phyloP scores from a whole-genome alignment of 2,888 invertebrate species.

The Campaea margaritaria region DNA sequence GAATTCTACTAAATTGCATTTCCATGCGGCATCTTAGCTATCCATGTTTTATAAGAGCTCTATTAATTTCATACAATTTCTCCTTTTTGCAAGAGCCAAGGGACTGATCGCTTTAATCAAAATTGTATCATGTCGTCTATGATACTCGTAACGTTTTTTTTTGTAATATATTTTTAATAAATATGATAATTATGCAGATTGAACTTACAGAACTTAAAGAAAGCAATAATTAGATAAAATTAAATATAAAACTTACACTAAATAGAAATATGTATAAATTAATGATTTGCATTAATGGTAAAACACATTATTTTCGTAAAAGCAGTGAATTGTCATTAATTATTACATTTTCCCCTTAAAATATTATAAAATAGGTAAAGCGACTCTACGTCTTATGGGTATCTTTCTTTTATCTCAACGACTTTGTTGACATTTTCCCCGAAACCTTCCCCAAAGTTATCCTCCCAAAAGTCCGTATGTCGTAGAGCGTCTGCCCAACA shows the following conservation, averaged over 20 bases:
- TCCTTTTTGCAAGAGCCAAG: constrained; percentile 29
- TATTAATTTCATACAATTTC: constrained; percentile 58
- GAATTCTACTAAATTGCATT: background rate
- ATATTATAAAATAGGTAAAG: no score
- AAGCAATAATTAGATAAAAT: no score
- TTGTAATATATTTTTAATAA: no score
- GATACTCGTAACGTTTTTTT: background rate
- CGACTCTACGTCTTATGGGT: no score
- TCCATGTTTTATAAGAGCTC: constrained; percentile 49
- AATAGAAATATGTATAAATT: no score
- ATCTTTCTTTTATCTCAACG: no score
- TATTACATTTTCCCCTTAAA: background rate
- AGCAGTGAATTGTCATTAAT: constrained; percentile 7
- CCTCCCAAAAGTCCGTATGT: background rate
- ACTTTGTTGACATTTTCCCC: no score
- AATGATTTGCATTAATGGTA: no score
- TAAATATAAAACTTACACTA: no score
- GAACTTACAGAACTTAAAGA: no score
- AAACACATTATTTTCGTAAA: no score
- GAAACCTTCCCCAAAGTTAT: constrained; percentile 5
- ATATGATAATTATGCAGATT: no score
- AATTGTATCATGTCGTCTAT: background rate
- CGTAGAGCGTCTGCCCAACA: constrained; percentile 2
- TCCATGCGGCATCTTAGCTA: constrained; percentile 50
- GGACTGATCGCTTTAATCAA: constrained; percentile 9